phyloP scores from a whole-genome alignment of 2,888 invertebrate genomes.

The Pardosa pseudoannulata region DNA sequence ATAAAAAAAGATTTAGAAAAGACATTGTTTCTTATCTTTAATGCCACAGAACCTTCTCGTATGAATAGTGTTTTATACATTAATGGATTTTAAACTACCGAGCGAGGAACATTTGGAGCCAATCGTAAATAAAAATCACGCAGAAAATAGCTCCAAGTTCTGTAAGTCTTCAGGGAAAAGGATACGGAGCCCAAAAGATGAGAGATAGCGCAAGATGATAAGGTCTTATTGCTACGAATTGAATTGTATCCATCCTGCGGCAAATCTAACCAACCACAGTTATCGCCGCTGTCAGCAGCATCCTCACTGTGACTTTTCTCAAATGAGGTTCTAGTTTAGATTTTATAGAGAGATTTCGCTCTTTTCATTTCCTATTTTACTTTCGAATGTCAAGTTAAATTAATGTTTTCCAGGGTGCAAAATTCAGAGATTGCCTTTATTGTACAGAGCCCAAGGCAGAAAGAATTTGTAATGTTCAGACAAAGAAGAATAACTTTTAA shows the following conservation, averaged over 20 bases:
- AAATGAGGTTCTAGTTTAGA: neutral
- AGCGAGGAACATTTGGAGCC: neutral
- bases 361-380: conserved; percentile 7
- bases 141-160: conserved; percentile 7
- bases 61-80: conserved; percentile 26
- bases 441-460: neutral
- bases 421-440: neutral
- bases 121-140: conserved; percentile 29
- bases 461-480: neutral
- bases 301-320: neutral
- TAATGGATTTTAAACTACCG: conserved; percentile 38
- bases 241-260: conserved; percentile 34
- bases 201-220: conserved; percentile 36
- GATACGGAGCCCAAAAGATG: neutral
- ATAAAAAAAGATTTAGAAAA: neutral
- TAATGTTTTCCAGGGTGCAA: neutral
- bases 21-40: neutral
- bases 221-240: conserved; percentile 28
- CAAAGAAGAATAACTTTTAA: neutral
- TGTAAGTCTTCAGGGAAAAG: neutral
- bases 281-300: conserved; percentile 32
- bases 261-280: conserved; percentile 37
- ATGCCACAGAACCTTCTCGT: neutral
- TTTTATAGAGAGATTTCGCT: conserved; percentile 23
- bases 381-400: neutral